These are phyloP conservation scores for Neotoma lepida DNA, from an alignment of 2,113 vertebrate species.

Conservation along the genomic window DNA sequence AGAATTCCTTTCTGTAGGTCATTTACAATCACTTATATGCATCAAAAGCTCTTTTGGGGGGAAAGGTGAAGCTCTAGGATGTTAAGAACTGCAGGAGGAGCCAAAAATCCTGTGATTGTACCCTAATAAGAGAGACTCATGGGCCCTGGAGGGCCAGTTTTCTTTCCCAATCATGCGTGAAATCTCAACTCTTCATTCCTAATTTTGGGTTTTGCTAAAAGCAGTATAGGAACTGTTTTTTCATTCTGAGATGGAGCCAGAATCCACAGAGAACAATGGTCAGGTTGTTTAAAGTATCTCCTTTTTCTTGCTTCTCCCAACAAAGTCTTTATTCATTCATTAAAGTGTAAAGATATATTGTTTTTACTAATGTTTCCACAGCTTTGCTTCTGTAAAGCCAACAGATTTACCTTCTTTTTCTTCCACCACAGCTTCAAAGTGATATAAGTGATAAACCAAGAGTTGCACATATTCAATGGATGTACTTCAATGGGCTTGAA, in stretches of 20 bases:
- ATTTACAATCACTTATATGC: neutral
- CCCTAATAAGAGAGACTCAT: neutral
- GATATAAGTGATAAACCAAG: neutral
- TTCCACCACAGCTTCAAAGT: neutral
- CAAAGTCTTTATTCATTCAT: neutral
- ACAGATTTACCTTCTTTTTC: neutral
- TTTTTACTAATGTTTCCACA: neutral
- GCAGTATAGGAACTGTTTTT: neutral
- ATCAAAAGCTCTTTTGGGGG: neutral
- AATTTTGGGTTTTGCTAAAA: neutral
- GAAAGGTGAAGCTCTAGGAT: neutral
- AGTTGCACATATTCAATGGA: neutral
- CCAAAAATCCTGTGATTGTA: neutral
- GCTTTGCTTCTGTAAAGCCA: neutral
- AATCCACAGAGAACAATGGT: neutral
- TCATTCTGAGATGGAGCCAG: neutral
- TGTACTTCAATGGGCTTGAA: neutral
- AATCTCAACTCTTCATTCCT: neutral
- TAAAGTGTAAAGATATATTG: constrained; percentile 12
- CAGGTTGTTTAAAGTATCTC: neutral
- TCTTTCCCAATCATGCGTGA: neutral
- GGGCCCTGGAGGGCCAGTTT: neutral
- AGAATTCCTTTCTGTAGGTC: neutral
- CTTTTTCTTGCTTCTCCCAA: neutral
- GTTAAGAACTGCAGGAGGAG: neutral